Evolutionary conservation across 2,888 invertebrate species (phyloP), one percentile per base, ranked within the genome.

Genomic region (Mythimna pallens): DNA sequence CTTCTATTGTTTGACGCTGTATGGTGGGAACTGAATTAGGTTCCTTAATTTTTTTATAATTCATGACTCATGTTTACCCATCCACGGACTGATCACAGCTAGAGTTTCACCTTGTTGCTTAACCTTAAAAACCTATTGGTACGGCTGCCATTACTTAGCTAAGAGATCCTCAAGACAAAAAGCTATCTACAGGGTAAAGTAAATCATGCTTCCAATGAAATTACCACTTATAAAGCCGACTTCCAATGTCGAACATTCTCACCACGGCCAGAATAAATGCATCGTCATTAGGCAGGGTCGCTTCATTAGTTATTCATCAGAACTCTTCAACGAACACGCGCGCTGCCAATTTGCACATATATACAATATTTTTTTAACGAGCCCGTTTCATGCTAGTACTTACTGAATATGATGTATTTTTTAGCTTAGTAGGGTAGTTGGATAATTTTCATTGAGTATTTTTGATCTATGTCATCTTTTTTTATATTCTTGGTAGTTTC

Each of bases 281-380:
- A 86, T 88, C 83, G 76, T 88, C 86, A 86, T 87, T 87, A 87
- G 79, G 74, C 78, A 64, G 77, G 79, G 85, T 67, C 75, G 82
- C 73, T 84, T 91, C 91, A 91, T 91, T 91, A 90, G 88, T 88
- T 90, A 90, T 90, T 90, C 90, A 90, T 88, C 88, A 85, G 88
- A 73, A 85, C 85, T 85, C 86, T 83, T 78, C 85, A 83, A 82
- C 83, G 83, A 81, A 83, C 83, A 83, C 80, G 80, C 73, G 83
- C 80, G 86, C 78, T 84, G 88, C 83, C 89, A 89, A 87, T 89
- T 87, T 84, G 84, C 84, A 80, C 83, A 84, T 84, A 84, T 84
- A 83, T 73, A 81, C 66, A 77, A 82, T 81, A 81, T 82, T 88
- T 86, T 84, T 84, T 84, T 89, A 89, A 89, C 88, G 88, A 89